Conservation (phyloP, 2,113 vertebrate genomes). For the Hemicordylus capensis region DNA sequence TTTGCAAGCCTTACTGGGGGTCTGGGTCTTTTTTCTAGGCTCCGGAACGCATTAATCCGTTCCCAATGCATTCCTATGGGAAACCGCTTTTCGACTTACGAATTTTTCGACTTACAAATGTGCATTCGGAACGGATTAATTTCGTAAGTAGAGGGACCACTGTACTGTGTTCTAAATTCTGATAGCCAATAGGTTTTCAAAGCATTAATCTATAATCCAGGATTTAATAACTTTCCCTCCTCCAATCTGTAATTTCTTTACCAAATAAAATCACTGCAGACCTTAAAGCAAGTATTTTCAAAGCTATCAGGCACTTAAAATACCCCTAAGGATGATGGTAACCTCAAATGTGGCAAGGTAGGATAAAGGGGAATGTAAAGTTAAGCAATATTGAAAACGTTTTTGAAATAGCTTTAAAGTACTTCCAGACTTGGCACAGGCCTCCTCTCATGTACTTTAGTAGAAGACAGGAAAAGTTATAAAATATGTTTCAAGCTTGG, state of each 20-base stretch:
- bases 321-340: background rate
- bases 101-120: too few species aligned
- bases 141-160: too few species aligned
- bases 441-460: background rate
- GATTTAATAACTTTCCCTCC: background rate
- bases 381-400: background rate
- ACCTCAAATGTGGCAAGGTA: background rate
- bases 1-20: too few species aligned
- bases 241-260: background rate
- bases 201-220: background rate
- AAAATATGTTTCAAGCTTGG: background rate
- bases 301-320: background rate
- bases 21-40: background rate
- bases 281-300: background rate
- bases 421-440: background rate
- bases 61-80: too few species aligned
- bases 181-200: background rate
- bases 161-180: too few species aligned
- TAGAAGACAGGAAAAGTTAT: background rate
- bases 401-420: background rate
- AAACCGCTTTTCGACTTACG: too few species aligned
- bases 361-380: background rate
- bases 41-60: too few species aligned
- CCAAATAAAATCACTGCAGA: background rate
- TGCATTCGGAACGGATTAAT: too few species aligned